phyloP scores from a whole-genome alignment of 2,888 invertebrate genomes.

The Conistra vaccinii region DNA sequence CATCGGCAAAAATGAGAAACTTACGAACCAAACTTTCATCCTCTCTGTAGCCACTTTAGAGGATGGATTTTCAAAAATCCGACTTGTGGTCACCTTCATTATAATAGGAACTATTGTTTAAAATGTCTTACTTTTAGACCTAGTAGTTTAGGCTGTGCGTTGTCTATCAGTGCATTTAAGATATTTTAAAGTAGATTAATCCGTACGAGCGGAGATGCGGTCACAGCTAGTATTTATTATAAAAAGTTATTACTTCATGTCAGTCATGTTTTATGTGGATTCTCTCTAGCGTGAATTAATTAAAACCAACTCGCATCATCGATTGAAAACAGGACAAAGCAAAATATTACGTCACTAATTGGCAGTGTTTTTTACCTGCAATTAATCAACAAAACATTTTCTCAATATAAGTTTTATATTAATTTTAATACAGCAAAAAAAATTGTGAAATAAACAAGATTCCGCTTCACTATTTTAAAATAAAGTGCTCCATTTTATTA shows the following conservation, averaged over 20 bases:
- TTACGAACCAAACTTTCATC: neutral
- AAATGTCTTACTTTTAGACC: too few species aligned
- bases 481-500: slow-evolving; percentile 18
- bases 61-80: neutral
- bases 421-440: slow-evolving; percentile 3
- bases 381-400: slow-evolving; percentile 5
- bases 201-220: neutral
- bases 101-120: neutral
- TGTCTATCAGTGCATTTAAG: too few species aligned
- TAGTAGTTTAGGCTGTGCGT: too few species aligned
- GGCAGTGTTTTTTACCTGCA: neutral
- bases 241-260: neutral
- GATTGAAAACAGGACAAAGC: slow-evolving; percentile 10
- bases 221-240: neutral
- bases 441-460: slow-evolving; percentile 8
- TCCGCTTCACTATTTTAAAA: slow-evolving; percentile 6
- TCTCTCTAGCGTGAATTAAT: neutral
- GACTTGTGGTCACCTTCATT: neutral
- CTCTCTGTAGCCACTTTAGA: neutral
- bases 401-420: neutral
- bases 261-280: neutral
- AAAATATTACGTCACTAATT: slow-evolving; percentile 17
- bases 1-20: neutral
- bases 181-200: too few species aligned
- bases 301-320: slow-evolving; percentile 28